Evolutionary conservation across 2,113 vertebrate genomes (phyloP).

Genomic region (Anarhynchus alexandrinus): DNA sequence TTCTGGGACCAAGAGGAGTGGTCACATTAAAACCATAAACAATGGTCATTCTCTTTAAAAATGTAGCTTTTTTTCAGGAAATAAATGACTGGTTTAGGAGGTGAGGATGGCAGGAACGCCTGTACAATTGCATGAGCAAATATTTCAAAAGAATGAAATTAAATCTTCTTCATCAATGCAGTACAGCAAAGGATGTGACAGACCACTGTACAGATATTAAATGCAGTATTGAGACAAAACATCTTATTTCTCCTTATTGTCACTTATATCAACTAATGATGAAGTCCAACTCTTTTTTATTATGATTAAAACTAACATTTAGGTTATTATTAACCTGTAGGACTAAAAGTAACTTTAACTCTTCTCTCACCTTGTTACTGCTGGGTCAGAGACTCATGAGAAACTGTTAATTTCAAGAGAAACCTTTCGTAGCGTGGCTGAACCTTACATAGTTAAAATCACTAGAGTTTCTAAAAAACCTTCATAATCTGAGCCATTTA

Average conservation of each 20-base stretch:
- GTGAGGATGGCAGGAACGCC: not conserved
- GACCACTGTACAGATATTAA: not conserved
- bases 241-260: not conserved
- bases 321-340: not conserved
- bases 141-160: not conserved
- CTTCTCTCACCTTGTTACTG: not conserved
- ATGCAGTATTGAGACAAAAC: not conserved
- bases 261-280: not conserved
- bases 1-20: not conserved
- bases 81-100: not conserved
- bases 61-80: not conserved
- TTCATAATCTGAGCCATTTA: not conserved
- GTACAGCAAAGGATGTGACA: not conserved
- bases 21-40: not conserved
- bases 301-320: not conserved
- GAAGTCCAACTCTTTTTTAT: not conserved
- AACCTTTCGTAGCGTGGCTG: not conserved
- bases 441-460: not conserved
- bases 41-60: not conserved
- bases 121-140: not conserved
- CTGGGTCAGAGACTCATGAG: not conserved
- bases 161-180: not conserved
- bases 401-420: not conserved
- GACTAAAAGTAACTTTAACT: not conserved
- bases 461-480: not conserved